Evolutionary conservation across 2,113 vertebrate genomes (phyloP).

Genomic region (Lagopus leucura): DNA sequence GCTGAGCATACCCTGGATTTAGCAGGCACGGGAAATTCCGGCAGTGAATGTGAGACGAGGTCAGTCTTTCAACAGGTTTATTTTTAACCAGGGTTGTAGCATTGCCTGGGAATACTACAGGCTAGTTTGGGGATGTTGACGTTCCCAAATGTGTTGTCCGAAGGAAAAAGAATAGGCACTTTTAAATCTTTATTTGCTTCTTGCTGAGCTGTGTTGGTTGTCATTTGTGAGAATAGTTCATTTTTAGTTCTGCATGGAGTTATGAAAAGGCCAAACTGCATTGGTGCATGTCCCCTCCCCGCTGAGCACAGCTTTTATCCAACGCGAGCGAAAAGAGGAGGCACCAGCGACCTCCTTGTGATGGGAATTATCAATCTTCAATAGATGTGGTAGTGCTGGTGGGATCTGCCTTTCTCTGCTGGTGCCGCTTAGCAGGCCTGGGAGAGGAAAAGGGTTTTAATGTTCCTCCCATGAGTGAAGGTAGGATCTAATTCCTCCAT

Average conservation of each 20-base stretch:
- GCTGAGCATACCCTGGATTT: not conserved
- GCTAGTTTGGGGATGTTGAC: not conserved
- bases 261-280: not conserved
- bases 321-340: constrained; percentile 1
- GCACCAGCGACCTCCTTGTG: constrained; percentile 31
- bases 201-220: not conserved
- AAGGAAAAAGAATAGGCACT: not conserved
- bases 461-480: not conserved
- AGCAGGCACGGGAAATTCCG: not conserved
- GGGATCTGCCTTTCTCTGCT: not conserved
- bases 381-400: not conserved
- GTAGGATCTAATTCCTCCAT: not conserved
- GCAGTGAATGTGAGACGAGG: not conserved
- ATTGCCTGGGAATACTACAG: not conserved
- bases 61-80: not conserved
- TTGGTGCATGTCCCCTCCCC: not conserved
- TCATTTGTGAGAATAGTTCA: not conserved
- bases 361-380: constrained; percentile 60
- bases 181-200: not conserved
- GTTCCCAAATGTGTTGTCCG: not conserved
- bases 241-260: not conserved
- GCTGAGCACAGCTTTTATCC: constrained; percentile 23
- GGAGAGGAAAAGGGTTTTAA: not conserved
- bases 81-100: constrained; percentile 14
- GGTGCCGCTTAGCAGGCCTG: not conserved